phyloP scores from a whole-genome alignment of 1,140 invertebrate species.

The Drosophila simulans region DNA sequence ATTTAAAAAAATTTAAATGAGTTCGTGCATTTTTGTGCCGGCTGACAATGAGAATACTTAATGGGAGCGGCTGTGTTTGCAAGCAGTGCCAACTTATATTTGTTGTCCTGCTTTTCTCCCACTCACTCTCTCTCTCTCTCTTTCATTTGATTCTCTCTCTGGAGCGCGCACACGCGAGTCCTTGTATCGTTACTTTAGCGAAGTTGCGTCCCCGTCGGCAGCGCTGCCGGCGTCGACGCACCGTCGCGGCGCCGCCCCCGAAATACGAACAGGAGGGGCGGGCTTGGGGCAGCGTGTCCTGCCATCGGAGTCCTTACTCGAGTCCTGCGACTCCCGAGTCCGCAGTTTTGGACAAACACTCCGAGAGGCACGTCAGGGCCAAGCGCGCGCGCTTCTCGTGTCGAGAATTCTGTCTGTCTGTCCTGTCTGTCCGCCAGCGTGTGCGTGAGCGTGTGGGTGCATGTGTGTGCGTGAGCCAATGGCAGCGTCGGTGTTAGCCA shows the following conservation, averaged over 20 bases:
- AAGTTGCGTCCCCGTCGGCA: constrained; percentile 34
- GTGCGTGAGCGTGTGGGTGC: constrained; percentile 38
- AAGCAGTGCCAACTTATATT: constrained; percentile 44
- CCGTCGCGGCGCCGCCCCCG: constrained; percentile 41
- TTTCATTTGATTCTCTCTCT: not conserved
- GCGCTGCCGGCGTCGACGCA: constrained; percentile 25
- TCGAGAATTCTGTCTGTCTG: constrained; percentile 60
- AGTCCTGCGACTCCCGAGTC: constrained; percentile 52
- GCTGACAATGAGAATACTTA: constrained; percentile 21
- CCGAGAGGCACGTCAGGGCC: constrained; percentile 81
- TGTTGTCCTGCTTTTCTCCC: constrained; percentile 8
- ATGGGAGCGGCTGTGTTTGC: constrained; percentile 30
- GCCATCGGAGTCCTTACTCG: constrained; percentile 13
- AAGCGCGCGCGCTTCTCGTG: constrained; percentile 76
- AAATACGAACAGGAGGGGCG: not conserved
- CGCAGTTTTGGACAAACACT: constrained; percentile 83
- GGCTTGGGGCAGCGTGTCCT: constrained; percentile 1
- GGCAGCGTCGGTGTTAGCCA: constrained; percentile 51
- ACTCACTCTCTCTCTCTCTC: not conserved
- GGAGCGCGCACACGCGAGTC: constrained; percentile 59
- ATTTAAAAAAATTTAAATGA: no score
- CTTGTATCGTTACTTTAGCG: constrained; percentile 31
- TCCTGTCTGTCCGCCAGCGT: constrained; percentile 45
- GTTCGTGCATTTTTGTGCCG: constrained; percentile 1
- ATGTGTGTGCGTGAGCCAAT: constrained; percentile 32